Conservation (phyloP, 1,140 invertebrate genomes). For the Eriosoma lanigerum region DNA sequence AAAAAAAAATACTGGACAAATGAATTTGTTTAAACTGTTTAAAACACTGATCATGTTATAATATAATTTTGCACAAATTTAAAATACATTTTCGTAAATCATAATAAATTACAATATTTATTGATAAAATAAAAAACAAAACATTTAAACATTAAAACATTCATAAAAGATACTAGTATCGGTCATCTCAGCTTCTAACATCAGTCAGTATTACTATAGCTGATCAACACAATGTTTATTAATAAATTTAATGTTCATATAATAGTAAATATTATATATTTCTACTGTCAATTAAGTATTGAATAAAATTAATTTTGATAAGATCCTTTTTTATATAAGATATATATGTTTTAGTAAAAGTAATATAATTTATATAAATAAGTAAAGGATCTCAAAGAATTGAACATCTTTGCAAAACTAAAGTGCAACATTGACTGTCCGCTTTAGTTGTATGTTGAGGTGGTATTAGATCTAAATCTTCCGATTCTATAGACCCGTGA, state of each 20-base stretch:
- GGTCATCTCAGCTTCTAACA: slow-evolving; percentile 24
- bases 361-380: not conserved
- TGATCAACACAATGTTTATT: not conserved
- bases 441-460: slow-evolving; percentile 50
- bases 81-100: too few species aligned
- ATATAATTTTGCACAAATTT: too few species aligned
- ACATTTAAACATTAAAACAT: slow-evolving; percentile 14
- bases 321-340: too few species aligned
- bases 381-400: slow-evolving; percentile 30
- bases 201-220: slow-evolving; percentile 46
- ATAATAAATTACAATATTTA: slow-evolving; percentile 22
- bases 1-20: too few species aligned
- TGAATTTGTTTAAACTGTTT: too few species aligned
- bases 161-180: not conserved
- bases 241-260: slow-evolving; percentile 7
- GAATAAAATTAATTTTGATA: too few species aligned
- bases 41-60: too few species aligned
- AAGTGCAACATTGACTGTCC: slow-evolving; percentile 43
- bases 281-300: too few species aligned
- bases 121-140: slow-evolving; percentile 13
- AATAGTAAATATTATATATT: too few species aligned
- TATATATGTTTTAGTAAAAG: slow-evolving; percentile 7
- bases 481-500: slow-evolving; percentile 60
- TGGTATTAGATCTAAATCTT: slow-evolving; percentile 54
- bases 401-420: slow-evolving; percentile 29